phyloP scores from a whole-genome alignment of 2,888 invertebrate species.

The Ptycholaimellus sp. region DNA sequence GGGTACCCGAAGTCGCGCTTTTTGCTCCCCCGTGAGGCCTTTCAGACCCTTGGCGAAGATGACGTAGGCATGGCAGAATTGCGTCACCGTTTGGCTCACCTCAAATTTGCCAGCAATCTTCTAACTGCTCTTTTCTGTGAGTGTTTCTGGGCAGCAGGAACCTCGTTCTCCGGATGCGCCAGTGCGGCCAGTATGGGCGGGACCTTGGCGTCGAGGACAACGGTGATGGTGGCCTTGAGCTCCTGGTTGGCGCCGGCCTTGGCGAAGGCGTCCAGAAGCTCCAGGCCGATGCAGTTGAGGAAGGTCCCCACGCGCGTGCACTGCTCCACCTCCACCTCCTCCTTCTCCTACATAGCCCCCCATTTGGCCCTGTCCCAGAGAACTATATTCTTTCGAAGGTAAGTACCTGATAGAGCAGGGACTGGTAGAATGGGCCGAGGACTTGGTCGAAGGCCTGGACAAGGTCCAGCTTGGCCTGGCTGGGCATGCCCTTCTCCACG shows the following conservation, averaged over 20 bases:
- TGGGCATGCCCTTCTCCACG: conserved; percentile 38
- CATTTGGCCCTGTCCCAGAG: too few relatives aligned
- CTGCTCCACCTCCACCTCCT: too few relatives aligned
- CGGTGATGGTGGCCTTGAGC: conserved; percentile 3
- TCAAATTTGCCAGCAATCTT: too few relatives aligned
- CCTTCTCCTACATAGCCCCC: conserved; percentile 8
- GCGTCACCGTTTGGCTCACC: conserved; percentile 9
- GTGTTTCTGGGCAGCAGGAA: too few relatives aligned
- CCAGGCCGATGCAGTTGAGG: too few relatives aligned
- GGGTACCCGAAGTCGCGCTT: too few relatives aligned
- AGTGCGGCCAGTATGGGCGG: conserved; percentile 9
- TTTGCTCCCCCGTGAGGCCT: too few relatives aligned
- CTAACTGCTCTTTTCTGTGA: too few relatives aligned
- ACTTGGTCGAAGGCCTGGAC: conserved; percentile 16
- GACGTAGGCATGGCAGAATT: conserved; percentile 9
- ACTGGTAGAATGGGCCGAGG: too few relatives aligned
- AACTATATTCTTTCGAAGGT: too few relatives aligned
- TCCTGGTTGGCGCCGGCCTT: background rate
- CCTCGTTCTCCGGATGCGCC: conserved; percentile 10
- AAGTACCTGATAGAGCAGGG: too few relatives aligned
- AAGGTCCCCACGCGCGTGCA: too few relatives aligned
- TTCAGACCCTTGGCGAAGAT: conserved; percentile 6
- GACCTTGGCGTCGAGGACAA: conserved; percentile 8
- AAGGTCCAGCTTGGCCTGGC: conserved; percentile 33
- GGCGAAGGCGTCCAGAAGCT: conserved; percentile 2